Evolutionary conservation across 1,140 invertebrate species (phyloP).

Genomic region (Trialeurodes vaporariorum): DNA sequence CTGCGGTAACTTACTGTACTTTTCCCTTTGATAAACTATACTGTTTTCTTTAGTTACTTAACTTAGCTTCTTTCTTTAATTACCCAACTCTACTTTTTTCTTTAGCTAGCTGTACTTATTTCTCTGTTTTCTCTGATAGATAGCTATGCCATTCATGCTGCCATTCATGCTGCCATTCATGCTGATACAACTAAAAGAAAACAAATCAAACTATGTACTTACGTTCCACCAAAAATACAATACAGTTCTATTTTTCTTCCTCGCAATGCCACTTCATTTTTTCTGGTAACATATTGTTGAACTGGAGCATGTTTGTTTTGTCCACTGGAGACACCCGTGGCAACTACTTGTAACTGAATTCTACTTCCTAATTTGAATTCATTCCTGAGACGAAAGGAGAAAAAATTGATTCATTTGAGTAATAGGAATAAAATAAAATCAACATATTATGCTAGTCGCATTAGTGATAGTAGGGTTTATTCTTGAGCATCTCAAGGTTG

Average conservation of each 20-base stretch:
- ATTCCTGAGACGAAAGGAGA: conserved; percentile 41
- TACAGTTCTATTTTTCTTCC: conserved; percentile 70
- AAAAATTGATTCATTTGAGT: neutral
- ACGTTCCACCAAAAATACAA: conserved; percentile 85
- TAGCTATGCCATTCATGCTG: too few relatives aligned
- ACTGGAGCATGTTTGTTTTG: conserved; percentile 65
- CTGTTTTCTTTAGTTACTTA: too few relatives aligned
- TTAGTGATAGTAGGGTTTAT: too few relatives aligned
- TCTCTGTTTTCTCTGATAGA: too few relatives aligned
- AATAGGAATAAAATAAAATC: conserved; percentile 6
- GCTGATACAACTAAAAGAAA: neutral
- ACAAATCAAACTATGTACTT: conserved; percentile 21
- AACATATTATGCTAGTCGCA: too few relatives aligned
- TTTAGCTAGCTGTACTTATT: too few relatives aligned
- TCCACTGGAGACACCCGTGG: conserved; percentile 56
- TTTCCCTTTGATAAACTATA: too few relatives aligned
- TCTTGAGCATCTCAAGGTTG: too few relatives aligned
- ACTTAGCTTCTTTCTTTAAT: too few relatives aligned
- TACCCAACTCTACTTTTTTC: too few relatives aligned
- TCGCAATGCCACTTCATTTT: conserved; percentile 69
- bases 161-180: too few relatives aligned
- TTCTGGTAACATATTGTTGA: conserved; percentile 70
- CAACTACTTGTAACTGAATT: conserved; percentile 62
- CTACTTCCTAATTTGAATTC: conserved; percentile 85
- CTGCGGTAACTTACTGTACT: too few relatives aligned